Evolutionary conservation across 2,797 vertebrate species (phyloP), one percentile per base, ranked within the genome.

Genomic region (Mallotus villosus): DNA sequence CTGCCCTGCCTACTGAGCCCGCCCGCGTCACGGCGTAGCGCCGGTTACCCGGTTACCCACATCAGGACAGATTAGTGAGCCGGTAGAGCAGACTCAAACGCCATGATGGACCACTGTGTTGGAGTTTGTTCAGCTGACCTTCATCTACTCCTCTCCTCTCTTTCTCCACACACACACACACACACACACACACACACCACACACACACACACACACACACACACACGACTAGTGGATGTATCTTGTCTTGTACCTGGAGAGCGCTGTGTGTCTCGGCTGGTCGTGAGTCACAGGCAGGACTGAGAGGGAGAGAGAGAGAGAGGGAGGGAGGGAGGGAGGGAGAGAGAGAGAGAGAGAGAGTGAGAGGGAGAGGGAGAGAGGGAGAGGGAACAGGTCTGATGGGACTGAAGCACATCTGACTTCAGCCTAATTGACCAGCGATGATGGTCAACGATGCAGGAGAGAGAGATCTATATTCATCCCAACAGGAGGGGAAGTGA

Each of bases 381-480:
- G 14, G 57, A 27, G 25, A 72, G 11, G 32, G 32, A 19, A 57
- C 60, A 70, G 59, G 65, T 62, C 41, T n/a, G 2, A 70, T 32
- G 22, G 70, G 71, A 82, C 74, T 73, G 80, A 74, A 71, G 83
- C 22, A 34, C 59, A 60, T 77, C 74, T 82, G 74, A 81, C 70
- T 74, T 82, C 76, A 62, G 61, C 51, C 77, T 29, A 72, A 70
- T 64, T 81, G 80, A 78, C 76, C 71, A 68, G 63, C 53, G 66
- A 63, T 74, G 75, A 75, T 66, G 71, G 73, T 75, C 49, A 63
- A 69, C 55, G 12, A 55, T 80, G 8, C 46, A 73, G 63, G 81
- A 76, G 78, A 82, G 78, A 82, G 77, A 60, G 22, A 51, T 63
- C 74, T 76, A 64, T 82, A 71, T 82, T 82, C 78, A 73, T 60